Conservation (phyloP, 2,888 invertebrate species). For the Cephus runcator region DNA sequence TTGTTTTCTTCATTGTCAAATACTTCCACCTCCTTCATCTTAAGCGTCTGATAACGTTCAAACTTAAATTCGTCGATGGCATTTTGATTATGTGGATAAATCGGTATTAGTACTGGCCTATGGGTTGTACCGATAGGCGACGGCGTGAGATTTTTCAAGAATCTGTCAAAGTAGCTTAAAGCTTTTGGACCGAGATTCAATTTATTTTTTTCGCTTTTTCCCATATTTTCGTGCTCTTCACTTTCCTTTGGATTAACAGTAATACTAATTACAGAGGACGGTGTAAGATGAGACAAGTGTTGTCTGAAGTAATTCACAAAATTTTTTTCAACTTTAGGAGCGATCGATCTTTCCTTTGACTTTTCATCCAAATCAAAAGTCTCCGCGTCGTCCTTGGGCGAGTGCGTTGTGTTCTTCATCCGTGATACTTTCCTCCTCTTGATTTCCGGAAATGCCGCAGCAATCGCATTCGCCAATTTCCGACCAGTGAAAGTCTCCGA, state of each 20-base stretch:
- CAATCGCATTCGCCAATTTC: constrained; percentile 15
- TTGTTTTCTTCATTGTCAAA: background rate
- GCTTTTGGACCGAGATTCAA: background rate
- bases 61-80: background rate
- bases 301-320: background rate
- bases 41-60: background rate
- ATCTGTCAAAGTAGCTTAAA: background rate
- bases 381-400: background rate
- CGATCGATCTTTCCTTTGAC: background rate
- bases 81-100: background rate
- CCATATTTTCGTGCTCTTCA: background rate
- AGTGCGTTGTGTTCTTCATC: background rate
- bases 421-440: background rate
- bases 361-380: background rate
- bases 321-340: background rate
- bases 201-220: background rate
- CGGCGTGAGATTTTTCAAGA: background rate
- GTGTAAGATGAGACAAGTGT: background rate
- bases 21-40: background rate
- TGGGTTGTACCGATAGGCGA: background rate
- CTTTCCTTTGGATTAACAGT: background rate
- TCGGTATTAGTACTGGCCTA: background rate
- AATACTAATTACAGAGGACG: background rate
- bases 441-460: constrained; percentile 24
- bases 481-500: background rate